phyloP scores from a whole-genome alignment of 64 coral and sea anemone genomes.

The Cladopsammia gracilis region DNA sequence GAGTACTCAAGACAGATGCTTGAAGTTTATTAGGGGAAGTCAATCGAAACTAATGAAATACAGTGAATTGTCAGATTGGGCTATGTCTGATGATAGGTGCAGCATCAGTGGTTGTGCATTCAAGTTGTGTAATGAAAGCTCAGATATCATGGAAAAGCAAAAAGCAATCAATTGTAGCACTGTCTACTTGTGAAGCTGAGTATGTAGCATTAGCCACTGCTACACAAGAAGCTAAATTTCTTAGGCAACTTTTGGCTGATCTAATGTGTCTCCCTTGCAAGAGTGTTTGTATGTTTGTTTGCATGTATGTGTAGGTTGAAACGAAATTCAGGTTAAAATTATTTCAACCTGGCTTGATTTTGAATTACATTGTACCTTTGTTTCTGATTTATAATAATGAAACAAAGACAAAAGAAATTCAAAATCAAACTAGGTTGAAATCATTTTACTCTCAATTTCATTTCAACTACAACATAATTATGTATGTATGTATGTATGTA shows the following conservation, averaged over 20 bases:
- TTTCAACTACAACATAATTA: no score
- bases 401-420: no score
- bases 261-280: not conserved
- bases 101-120: conserved; percentile 64
- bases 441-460: no score
- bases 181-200: conserved; percentile 62
- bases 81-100: conserved; percentile 25
- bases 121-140: conserved; percentile 29
- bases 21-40: conserved; percentile 35
- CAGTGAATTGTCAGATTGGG: conserved; percentile 46
- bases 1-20: conserved; percentile 24
- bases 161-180: conserved; percentile 36
- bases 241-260: conserved; percentile 33
- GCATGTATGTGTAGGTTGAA: no score
- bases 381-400: no score
- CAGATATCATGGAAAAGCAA: no score
- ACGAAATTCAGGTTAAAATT: no score
- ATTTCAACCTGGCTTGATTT: no score
- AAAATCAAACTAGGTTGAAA: no score
- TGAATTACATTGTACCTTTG: no score
- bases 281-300: not conserved
- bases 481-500: no score
- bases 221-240: conserved; percentile 36
- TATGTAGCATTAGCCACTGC: conserved; percentile 19
- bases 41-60: not conserved